Evolutionary conservation across 2,888 invertebrate genomes (phyloP).

Genomic region (Cataglyphis altisquamis): DNA sequence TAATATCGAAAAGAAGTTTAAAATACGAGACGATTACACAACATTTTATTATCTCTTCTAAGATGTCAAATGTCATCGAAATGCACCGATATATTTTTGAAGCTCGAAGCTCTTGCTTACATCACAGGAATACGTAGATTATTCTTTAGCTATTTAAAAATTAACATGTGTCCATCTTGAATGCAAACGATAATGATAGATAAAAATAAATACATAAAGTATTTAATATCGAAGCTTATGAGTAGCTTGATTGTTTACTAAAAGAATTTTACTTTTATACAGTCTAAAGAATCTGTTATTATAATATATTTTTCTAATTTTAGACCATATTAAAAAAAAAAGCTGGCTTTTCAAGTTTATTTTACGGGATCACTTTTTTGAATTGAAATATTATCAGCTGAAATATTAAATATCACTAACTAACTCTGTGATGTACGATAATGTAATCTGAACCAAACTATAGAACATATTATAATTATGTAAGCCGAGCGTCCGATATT

Average conservation of each 20-base stretch:
- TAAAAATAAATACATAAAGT: not conserved
- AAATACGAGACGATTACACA: slow-evolving; percentile 31
- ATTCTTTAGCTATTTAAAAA: not conserved
- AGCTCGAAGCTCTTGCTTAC: not conserved
- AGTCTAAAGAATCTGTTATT: not conserved
- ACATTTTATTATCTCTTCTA: slow-evolving; percentile 60
- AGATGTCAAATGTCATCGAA: slow-evolving; percentile 77
- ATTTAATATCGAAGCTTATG: not conserved
- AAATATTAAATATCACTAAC: not conserved
- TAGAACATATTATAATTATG: slow-evolving; percentile 6
- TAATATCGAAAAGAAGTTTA: slow-evolving; percentile 12
- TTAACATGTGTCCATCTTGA: not conserved
- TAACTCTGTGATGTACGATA: not conserved
- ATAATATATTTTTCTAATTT: not conserved
- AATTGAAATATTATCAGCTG: not conserved
- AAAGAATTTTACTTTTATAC: not conserved
- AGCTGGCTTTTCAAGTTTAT: not conserved
- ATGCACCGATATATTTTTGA: slow-evolving; percentile 42
- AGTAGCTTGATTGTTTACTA: not conserved
- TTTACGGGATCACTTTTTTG: not conserved
- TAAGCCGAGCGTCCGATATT: slow-evolving; percentile 38
- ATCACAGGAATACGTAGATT: not conserved
- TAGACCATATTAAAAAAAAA: not conserved
- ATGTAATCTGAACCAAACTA: slow-evolving; percentile 1
- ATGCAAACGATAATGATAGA: not conserved